Evolutionary conservation across 1,140 invertebrate genomes (phyloP), one percentile per base, ranked within the genome.

Genomic region (Coptotermes formosanus): DNA sequence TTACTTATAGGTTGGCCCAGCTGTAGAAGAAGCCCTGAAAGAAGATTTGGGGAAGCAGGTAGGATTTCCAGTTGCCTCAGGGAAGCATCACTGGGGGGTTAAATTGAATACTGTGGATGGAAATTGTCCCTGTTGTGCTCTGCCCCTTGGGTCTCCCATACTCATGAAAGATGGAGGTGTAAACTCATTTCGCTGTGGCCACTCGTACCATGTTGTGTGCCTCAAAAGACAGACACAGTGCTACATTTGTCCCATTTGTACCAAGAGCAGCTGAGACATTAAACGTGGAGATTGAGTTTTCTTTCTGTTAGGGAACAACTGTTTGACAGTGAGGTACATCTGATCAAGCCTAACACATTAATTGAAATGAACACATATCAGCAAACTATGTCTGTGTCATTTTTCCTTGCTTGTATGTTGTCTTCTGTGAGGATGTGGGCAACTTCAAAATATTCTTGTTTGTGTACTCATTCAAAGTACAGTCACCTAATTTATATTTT

Each of bases 51-150:
- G 89, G 82, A 90, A 90, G 87, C 88, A 90, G 12, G 45, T 32
- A 30, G 75, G 55, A 38, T 30, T 87, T 83, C 64, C 88, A 14
- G 86, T 89, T 82, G 85, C 88, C 44, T 87, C 82, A 44, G 90
- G 89, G 3, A 87, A 90, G 32, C 88, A 91, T 89, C 91, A 92
- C 75, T 92, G 91, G 91, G 91, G 91, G 12, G 91, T 91, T 88
- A 86, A 86, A 48, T 90, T 90, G 86, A 88, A 89, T 84, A 38
- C 88, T 44, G 90, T 90, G 87, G 87, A 89, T 82, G 89, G 88
- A 3, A 89, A 86, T 1, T 92, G 91, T 87, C 90, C 91, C 0
- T 90, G 90, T 83, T 92, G 91, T 48, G 91, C 90, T 11, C 88
- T 92, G 44, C 89, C 90, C 21, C 86, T 92, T 55, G 89, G 90